Conservation (phyloP, 1,140 invertebrate species). For the Calliphora vicina region DNA sequence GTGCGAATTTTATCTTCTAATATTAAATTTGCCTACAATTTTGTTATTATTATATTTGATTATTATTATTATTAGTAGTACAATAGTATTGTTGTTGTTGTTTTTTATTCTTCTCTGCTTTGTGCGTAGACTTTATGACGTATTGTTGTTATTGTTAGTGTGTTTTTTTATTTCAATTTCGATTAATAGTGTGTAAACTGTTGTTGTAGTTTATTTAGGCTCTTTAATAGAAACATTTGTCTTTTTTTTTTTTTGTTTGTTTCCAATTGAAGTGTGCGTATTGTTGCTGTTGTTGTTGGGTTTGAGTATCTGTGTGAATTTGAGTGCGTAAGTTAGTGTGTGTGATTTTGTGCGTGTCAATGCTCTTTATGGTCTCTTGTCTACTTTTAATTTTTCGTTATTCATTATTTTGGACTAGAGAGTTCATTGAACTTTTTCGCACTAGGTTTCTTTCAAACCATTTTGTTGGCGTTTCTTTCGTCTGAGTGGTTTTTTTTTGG, state of each 20-base stretch:
- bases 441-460: not conserved
- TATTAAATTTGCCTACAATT: no score
- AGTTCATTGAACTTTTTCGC: not conserved
- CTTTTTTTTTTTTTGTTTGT: not conserved
- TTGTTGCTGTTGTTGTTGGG: not conserved
- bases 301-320: not conserved
- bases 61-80: no score
- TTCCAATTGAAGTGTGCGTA: not conserved
- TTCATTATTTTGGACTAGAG: not conserved
- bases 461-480: not conserved
- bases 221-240: not conserved
- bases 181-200: not conserved
- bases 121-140: not conserved
- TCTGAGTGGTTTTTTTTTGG: not conserved
- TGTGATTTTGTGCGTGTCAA: not conserved
- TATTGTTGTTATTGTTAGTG: not conserved
- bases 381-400: not conserved
- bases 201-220: not conserved
- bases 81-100: not conserved
- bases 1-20: no score
- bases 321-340: not conserved
- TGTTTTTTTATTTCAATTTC: not conserved
- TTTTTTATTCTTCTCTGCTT: not conserved
- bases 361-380: not conserved
- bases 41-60: no score